Evolutionary conservation across 1,140 invertebrate genomes (phyloP), one percentile per base, ranked within the genome.

Genomic region (Aradophagus sp.): DNA sequence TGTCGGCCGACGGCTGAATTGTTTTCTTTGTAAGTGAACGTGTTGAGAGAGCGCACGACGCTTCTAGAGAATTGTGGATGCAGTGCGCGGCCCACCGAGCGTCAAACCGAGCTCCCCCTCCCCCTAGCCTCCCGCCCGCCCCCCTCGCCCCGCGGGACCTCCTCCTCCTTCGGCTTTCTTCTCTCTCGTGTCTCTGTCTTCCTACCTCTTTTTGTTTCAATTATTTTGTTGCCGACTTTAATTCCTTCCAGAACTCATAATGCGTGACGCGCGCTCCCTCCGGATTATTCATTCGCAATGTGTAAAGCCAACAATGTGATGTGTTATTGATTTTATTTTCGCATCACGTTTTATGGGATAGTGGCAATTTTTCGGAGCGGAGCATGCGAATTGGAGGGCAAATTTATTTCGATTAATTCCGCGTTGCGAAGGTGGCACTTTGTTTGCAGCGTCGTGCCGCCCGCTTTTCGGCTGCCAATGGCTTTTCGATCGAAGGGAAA

Each of bases 261-360:
- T 32, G 26, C 34, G 32, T 29, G 23, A 11, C 62, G 31, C 47
- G 52, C 56, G 27, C 36, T 42, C 47, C 38, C 31, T 59, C 39
- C 35, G 4, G 56, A 44, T 47, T 52, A 59, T 68, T 68, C 41
- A 55, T 42, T 48, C 39, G 55, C 41, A 29, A 44, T 48, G 12
- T 48, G 41, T 55, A 39, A 19, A n/a, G 10, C 38, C 45, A 31
- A 42, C 56, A 58, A 63, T 62, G 44, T 48, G 58, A 63, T 70
- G 53, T 53, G 48, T 66, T 72, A 72, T 65, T 72, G 59, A 72
- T 72, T 72, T 72, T 72, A 59, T 58, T 66, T 50, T 66, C 44
- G 29, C 53, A 50, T 72, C 56, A 59, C 58, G 63, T 59, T 59
- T 68, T 59, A 41, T 53, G 39, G 63, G 29, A 59, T 41, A 59